These are phyloP conservation scores for Hylaeus volcanicus DNA, from an alignment of 1,140 invertebrate genomes.

Conservation along the genomic window DNA sequence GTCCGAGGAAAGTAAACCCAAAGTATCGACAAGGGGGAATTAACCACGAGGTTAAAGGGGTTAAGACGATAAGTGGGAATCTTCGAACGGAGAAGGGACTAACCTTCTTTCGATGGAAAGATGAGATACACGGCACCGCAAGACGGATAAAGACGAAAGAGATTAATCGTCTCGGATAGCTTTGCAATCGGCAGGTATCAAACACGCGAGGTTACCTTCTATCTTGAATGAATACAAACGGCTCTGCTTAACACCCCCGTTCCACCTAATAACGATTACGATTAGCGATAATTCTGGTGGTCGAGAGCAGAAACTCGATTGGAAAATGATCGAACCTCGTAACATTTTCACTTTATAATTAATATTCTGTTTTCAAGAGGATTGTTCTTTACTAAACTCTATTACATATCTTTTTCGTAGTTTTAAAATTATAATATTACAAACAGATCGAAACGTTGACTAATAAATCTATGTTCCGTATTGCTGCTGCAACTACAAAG, in stretches of 20 bases:
- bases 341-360: neutral
- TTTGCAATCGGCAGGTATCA: conserved; percentile 37
- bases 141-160: conserved; percentile 36
- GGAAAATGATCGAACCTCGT: neutral
- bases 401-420: too few relatives aligned
- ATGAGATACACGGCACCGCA: conserved; percentile 29
- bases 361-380: too few relatives aligned
- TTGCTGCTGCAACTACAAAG: too few relatives aligned
- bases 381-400: too few relatives aligned
- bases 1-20: neutral
- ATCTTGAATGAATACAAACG: conserved; percentile 33
- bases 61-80: conserved; percentile 37
- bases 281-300: conserved; percentile 20
- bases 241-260: conserved; percentile 7
- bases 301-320: neutral
- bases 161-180: conserved; percentile 30
- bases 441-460: too few relatives aligned
- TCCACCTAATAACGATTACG: neutral
- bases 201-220: conserved; percentile 14
- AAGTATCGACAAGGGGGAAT: conserved; percentile 24
- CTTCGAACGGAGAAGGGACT: neutral
- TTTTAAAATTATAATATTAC: too few relatives aligned
- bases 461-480: too few relatives aligned
- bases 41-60: conserved; percentile 34
- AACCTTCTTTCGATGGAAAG: conserved; percentile 38